Evolutionary conservation across 2,888 invertebrate species (phyloP).

Genomic region (Lottia gigantea): DNA sequence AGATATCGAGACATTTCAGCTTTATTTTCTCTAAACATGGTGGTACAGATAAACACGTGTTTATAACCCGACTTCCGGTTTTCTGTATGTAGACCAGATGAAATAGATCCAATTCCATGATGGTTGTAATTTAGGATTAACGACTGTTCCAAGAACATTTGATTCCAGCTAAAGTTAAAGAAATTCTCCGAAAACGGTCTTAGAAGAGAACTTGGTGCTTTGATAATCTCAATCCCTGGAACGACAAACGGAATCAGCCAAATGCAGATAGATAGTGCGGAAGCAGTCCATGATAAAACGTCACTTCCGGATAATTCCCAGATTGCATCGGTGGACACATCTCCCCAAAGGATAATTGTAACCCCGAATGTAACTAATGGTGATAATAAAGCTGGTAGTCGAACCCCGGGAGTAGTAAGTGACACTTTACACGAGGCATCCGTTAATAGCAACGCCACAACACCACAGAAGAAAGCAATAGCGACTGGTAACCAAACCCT

Average conservation of each 20-base stretch:
- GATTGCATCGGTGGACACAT: slow-evolving; percentile 29
- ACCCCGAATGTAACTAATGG: slow-evolving; percentile 30
- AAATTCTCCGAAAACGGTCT: slow-evolving; percentile 39
- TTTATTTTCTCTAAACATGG: slow-evolving; percentile 39
- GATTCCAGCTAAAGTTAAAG: slow-evolving; percentile 35
- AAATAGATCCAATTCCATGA: slow-evolving; percentile 27
- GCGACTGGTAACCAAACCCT: slow-evolving; percentile 36
- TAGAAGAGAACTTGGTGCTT: slow-evolving; percentile 24
- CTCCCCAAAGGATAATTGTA: slow-evolving; percentile 34
- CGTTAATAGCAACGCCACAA: slow-evolving; percentile 31
- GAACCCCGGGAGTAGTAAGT: slow-evolving; percentile 34
- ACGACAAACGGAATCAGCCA: slow-evolving; percentile 35
- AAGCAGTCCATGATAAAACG: slow-evolving; percentile 35
- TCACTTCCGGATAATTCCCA: slow-evolving; percentile 34
- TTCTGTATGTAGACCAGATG: background rate
- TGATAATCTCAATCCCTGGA: slow-evolving; percentile 21
- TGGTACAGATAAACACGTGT: slow-evolving; percentile 39
- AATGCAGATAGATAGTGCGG: slow-evolving; percentile 29
- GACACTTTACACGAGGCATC: slow-evolving; percentile 36
- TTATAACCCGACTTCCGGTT: slow-evolving; percentile 11
- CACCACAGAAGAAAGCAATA: slow-evolving; percentile 29
- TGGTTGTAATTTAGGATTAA: slow-evolving; percentile 34
- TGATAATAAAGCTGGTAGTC: slow-evolving; percentile 35
- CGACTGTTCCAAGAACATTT: slow-evolving; percentile 37
- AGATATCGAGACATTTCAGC: slow-evolving; percentile 37